phyloP scores from a whole-genome alignment of 2,888 invertebrate genomes.

The Caenorhabditis panamensis region DNA sequence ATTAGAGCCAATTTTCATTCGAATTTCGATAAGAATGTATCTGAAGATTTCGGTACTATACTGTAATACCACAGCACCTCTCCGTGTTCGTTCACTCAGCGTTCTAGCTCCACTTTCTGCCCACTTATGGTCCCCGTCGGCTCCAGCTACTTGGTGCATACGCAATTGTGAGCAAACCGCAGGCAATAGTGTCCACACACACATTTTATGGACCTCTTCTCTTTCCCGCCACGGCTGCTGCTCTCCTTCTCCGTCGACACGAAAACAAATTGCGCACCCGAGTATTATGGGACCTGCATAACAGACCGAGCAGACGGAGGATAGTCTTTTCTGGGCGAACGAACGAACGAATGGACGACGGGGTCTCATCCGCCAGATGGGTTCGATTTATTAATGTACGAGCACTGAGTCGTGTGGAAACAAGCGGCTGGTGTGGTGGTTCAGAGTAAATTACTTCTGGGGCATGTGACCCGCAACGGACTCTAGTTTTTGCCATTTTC shows the following conservation, averaged over 20 bases:
- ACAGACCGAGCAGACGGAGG: conserved; percentile 15
- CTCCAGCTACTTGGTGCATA: not conserved
- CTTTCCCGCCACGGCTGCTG: not conserved
- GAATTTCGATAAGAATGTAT: no score
- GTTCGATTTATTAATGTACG: not conserved
- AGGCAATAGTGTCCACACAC: not conserved
- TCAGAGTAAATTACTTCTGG: not conserved
- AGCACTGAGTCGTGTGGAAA: not conserved
- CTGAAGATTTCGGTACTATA: no score
- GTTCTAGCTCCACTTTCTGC: no score
- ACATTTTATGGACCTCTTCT: conserved; percentile 28
- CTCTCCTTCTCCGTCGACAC: conserved; percentile 1
- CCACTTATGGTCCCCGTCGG: not conserved
- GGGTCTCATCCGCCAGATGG: not conserved
- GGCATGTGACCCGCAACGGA: no score
- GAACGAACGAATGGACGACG: no score
- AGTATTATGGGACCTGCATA: conserved; percentile 28
- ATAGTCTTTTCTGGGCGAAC: conserved; percentile 1
- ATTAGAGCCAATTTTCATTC: not conserved
- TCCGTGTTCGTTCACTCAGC: not conserved
- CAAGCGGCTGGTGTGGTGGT: no score
- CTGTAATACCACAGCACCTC: no score
- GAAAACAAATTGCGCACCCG: conserved; percentile 38
- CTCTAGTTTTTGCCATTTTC: no score
- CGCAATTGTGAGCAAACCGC: not conserved